These are phyloP conservation scores for Peromyscus leucopus DNA, from an alignment of 2,113 vertebrate genomes.

Conservation along the genomic window DNA sequence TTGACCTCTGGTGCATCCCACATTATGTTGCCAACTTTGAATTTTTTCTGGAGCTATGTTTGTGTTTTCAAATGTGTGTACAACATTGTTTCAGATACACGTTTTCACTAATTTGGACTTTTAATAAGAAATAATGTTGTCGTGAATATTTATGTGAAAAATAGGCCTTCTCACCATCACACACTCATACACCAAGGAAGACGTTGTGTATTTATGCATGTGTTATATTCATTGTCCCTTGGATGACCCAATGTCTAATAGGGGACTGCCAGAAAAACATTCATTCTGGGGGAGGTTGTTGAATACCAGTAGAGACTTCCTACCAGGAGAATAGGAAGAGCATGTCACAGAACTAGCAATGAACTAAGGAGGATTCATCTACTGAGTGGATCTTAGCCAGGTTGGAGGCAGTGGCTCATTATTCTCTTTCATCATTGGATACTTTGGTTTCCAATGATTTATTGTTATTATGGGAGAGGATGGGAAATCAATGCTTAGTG, in stretches of 20 bases:
- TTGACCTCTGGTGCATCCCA: too few species aligned
- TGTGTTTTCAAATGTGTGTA: background rate
- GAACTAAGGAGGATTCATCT: too few species aligned
- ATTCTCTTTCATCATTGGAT: too few species aligned
- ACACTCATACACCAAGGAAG: background rate
- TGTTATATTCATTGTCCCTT: background rate
- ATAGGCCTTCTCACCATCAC: background rate
- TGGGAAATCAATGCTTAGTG: too few species aligned
- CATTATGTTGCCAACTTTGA: too few species aligned
- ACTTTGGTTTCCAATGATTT: too few species aligned
- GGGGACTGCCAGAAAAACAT: background rate
- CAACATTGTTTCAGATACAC: rapidly evolving
- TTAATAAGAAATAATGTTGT: too few species aligned
- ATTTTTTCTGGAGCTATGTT: background rate
- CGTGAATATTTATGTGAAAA: background rate
- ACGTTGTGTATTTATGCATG: background rate
- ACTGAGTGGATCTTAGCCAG: too few species aligned
- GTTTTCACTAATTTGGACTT: background rate
- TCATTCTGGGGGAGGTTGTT: background rate
- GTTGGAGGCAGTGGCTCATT: too few species aligned
- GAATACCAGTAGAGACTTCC: background rate
- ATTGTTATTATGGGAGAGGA: too few species aligned
- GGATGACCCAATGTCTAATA: background rate
- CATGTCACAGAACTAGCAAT: too few species aligned
- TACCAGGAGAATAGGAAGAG: too few species aligned